A percentile compares a stretch with the other conserved stretches of the same genome.
Evolutionary conservation across 2,888 invertebrate species (phyloP).

Genomic region (Rhabditoides inermis): DNA sequence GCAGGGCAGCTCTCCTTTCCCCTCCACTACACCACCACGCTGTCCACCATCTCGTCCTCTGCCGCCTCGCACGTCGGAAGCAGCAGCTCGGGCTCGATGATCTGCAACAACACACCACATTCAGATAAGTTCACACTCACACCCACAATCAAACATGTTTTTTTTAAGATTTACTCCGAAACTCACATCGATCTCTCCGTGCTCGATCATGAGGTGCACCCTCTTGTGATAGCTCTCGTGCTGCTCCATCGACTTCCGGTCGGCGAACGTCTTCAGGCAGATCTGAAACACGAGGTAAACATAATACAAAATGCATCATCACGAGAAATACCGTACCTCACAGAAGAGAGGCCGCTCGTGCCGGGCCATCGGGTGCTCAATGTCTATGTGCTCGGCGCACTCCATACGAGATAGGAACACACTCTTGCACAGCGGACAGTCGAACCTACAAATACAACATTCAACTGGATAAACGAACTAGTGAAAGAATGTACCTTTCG

Average conservation of each 20-base stretch:
- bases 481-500: slow-evolving; percentile 25
- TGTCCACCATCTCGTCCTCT: too few relatives aligned
- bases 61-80: too few relatives aligned
- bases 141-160: too few relatives aligned
- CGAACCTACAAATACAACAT: slow-evolving; percentile 22
- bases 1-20: too few relatives aligned
- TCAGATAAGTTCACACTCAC: too few relatives aligned
- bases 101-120: too few relatives aligned
- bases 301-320: too few relatives aligned
- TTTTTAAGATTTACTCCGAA: too few relatives aligned
- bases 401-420: slow-evolving; percentile 43
- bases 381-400: slow-evolving; percentile 35
- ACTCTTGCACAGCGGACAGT: slow-evolving; percentile 48
- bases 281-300: slow-evolving; percentile 14
- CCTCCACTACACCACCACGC: too few relatives aligned
- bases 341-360: slow-evolving; percentile 40
- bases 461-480: not conserved
- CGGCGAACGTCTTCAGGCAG: slow-evolving; percentile 35
- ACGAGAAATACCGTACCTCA: slow-evolving; percentile 23
- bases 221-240: slow-evolving; percentile 37
- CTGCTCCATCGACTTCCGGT: slow-evolving; percentile 17
- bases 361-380: slow-evolving; percentile 35
- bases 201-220: slow-evolving; percentile 25
- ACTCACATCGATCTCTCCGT: slow-evolving; percentile 26
- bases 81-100: too few relatives aligned